phyloP scores from a whole-genome alignment of 2,888 invertebrate species.

The Amiota minor region DNA sequence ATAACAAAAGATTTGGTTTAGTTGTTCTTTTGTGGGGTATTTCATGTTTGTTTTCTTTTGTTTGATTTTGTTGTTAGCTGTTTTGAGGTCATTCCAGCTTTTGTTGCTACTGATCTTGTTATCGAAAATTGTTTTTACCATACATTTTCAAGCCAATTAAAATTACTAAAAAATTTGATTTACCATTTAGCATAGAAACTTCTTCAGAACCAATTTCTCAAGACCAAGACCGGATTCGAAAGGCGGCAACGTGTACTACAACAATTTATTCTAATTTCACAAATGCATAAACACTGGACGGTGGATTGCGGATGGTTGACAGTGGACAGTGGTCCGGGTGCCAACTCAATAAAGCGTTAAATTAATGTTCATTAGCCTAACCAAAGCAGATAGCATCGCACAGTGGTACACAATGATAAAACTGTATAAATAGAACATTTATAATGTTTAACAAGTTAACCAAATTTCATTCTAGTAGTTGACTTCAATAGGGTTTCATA shows the following conservation, averaged over 20 bases:
- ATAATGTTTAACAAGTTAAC: too few species aligned
- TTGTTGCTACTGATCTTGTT: slow-evolving; percentile 9
- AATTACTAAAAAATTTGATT: slow-evolving; percentile 41
- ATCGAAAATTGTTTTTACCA: slow-evolving; percentile 45
- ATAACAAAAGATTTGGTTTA: slow-evolving; percentile 41
- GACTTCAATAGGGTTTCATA: too few species aligned
- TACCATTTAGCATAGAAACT: not conserved
- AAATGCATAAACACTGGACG: slow-evolving; percentile 15
- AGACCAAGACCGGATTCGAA: too few species aligned
- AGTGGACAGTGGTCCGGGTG: not conserved
- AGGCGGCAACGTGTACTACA: too few species aligned
- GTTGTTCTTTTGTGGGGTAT: slow-evolving; percentile 30
- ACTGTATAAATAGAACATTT: too few species aligned
- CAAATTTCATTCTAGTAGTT: too few species aligned
- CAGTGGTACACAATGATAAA: slow-evolving; percentile 1
- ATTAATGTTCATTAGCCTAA: slow-evolving; percentile 11
- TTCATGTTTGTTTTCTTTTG: slow-evolving; percentile 31
- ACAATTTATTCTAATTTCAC: slow-evolving; percentile 10
- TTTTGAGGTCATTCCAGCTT: slow-evolving; percentile 14
- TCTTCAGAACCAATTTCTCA: not conserved
- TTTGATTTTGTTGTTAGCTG: slow-evolving; percentile 30
- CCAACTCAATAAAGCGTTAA: slow-evolving; percentile 18
- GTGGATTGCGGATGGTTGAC: not conserved
- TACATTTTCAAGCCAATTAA: slow-evolving; percentile 57
- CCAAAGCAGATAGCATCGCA: slow-evolving; percentile 3